Evolutionary conservation across 1,140 invertebrate genomes (phyloP).

Genomic region (Pseudomyrmex dendroicus): DNA sequence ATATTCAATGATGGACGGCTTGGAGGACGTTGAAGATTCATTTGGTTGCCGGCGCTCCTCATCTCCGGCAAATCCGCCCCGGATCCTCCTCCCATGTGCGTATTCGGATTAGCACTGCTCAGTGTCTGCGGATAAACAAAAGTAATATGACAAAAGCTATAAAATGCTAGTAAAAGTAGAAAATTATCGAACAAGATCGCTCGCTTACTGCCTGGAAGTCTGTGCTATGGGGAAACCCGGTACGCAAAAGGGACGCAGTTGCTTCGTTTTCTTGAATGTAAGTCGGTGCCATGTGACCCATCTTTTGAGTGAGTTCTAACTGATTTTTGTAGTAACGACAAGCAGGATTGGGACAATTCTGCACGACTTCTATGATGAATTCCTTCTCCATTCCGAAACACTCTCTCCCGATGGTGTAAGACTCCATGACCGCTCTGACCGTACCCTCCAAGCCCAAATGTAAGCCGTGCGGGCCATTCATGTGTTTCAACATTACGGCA

Average conservation of each 20-base stretch:
- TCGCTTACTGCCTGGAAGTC: slow-evolving; percentile 79
- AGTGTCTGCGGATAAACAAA: slow-evolving; percentile 68
- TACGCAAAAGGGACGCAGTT: slow-evolving; percentile 79
- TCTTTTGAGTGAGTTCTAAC: slow-evolving; percentile 89
- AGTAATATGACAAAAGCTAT: slow-evolving; percentile 7
- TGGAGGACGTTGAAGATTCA: slow-evolving; percentile 83
- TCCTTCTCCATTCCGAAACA: slow-evolving; percentile 96
- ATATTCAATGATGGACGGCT: slow-evolving; percentile 84
- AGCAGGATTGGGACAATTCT: slow-evolving; percentile 93
- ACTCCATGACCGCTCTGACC: slow-evolving; percentile 92
- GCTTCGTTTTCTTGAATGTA: slow-evolving; percentile 83
- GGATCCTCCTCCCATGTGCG: slow-evolving; percentile 77
- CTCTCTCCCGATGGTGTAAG: slow-evolving; percentile 93
- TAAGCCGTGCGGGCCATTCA: slow-evolving; percentile 93
- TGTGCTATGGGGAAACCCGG: slow-evolving; percentile 80
- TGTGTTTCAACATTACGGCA: slow-evolving; percentile 95
- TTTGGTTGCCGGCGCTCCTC: slow-evolving; percentile 78
- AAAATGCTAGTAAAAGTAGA: slow-evolving; percentile 18
- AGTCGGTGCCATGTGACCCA: slow-evolving; percentile 81
- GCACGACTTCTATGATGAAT: slow-evolving; percentile 94
- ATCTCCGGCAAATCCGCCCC: slow-evolving; percentile 80
- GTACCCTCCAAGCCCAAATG: slow-evolving; percentile 93
- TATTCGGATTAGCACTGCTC: slow-evolving; percentile 76
- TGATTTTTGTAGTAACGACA: slow-evolving; percentile 95
- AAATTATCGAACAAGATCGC: background rate